These are phyloP conservation scores for Achatina immaculata DNA, from an alignment of 1,140 invertebrate genomes.

Conservation along the genomic window DNA sequence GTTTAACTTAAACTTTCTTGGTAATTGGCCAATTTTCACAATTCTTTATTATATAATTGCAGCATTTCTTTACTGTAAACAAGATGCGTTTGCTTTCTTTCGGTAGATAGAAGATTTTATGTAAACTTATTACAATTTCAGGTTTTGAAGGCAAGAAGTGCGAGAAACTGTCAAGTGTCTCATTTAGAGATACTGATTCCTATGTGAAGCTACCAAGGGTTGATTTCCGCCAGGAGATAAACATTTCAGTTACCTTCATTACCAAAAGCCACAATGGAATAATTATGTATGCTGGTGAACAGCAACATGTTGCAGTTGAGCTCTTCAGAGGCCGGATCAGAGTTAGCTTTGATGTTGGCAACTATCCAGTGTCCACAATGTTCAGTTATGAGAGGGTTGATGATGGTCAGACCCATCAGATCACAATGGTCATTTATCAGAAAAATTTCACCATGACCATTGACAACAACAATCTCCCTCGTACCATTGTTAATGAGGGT, in stretches of 20 bases:
- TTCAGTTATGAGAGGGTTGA: constrained; percentile 75
- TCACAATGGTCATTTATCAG: constrained; percentile 86
- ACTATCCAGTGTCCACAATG: constrained; percentile 97
- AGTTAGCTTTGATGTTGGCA: constrained; percentile 96
- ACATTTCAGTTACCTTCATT: constrained; percentile 93
- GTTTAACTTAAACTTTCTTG: too few relatives aligned
- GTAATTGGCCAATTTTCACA: too few relatives aligned
- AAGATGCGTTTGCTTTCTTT: too few relatives aligned
- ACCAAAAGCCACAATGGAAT: constrained; percentile 92
- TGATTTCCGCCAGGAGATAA: constrained; percentile 82
- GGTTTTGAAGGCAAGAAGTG: constrained; percentile 80
- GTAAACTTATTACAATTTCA: constrained; percentile 45
- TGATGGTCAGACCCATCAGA: constrained; percentile 56
- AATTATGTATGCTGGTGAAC: constrained; percentile 87
- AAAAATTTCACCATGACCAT: constrained; percentile 96
- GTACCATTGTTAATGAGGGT: constrained; percentile 95
- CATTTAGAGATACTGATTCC: constrained; percentile 92
- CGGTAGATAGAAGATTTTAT: too few relatives aligned
- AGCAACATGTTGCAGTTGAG: constrained; percentile 88
- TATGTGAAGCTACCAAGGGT: constrained; percentile 84
- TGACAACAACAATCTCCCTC: constrained; percentile 82
- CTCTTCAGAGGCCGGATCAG: constrained; percentile 93
- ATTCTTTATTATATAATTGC: too few relatives aligned
- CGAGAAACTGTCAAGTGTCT: constrained; percentile 93
- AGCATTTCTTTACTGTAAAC: too few relatives aligned